Evolutionary conservation across 2,113 vertebrate genomes (phyloP), one percentile per base, ranked within the genome.

Genomic region (Plotosus lineatus): DNA sequence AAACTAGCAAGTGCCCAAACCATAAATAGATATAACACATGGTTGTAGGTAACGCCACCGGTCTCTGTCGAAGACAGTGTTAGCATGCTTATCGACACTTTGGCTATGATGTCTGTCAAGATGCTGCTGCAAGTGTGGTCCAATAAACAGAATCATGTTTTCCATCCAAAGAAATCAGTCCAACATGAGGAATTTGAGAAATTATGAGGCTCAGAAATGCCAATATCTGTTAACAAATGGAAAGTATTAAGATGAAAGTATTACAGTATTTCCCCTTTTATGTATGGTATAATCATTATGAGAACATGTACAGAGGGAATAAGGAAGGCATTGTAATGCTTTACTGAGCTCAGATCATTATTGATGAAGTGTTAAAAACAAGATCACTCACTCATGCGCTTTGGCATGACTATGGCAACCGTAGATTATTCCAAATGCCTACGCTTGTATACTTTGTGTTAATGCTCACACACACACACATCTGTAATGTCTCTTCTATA

Each of bases 181-280:
- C 56, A 60, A 14, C 56, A 5, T 31, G 31, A 31, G 55, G 55
- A 58, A 23, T 11, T 26, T 28, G 3, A 58, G 55, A 58, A 15
- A 15, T 15, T 0, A 60, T 60, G 12, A 15, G 14, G 60, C 58
- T 8, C 28, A 61, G 28, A 61, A 33, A 36, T 19, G 58, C 26
- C 19, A 42, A 36, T 48, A 3, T 77, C 65, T 77, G 19, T 6
- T 23, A 26, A 17, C 31, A 28, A 77, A n/a, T 46, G 23, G n/a
- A 77, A 65, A 51, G 56, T 77, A n/a, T n/a, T n/a, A n/a, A 10
- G n/a, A n/a, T 31, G 26, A 46, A 38, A 17, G 58, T 65, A 65
- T 11, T 65, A n/a, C n/a, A n/a, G n/a, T n/a, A n/a, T n/a, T n/a
- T n/a, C n/a, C n/a, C n/a, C n/a, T n/a, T n/a, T n/a, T 44, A 31